Percentiles rank a stretch among this genome's conserved stretches.
Conservation (phyloP, 2,888 invertebrate genomes). For the Epinotia nisella region DNA sequence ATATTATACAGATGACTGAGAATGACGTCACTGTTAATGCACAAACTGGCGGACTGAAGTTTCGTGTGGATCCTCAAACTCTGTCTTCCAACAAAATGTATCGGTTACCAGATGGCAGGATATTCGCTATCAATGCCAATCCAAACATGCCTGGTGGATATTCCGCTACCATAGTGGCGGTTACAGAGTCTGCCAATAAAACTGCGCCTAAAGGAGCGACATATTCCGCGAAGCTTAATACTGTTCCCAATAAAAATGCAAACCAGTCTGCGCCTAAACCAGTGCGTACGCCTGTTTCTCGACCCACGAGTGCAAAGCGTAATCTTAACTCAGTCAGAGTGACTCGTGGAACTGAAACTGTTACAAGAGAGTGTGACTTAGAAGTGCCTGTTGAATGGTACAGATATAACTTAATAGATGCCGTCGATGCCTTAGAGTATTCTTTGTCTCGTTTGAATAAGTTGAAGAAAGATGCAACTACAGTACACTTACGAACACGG, state of each 20-base stretch:
- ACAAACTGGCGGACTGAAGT: slow-evolving; percentile 78
- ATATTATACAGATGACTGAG: slow-evolving; percentile 81
- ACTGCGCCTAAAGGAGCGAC: slow-evolving; percentile 64
- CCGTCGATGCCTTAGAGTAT: slow-evolving; percentile 84
- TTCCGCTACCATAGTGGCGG: slow-evolving; percentile 81
- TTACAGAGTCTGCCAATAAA: slow-evolving; percentile 65
- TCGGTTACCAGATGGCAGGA: slow-evolving; percentile 78
- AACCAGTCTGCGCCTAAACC: slow-evolving; percentile 19
- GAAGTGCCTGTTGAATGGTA: slow-evolving; percentile 84
- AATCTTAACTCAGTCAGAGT: slow-evolving; percentile 46
- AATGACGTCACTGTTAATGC: slow-evolving; percentile 81
- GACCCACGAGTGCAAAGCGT: slow-evolving; percentile 45
- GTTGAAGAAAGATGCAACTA: slow-evolving; percentile 78
- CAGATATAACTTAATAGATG: slow-evolving; percentile 83
- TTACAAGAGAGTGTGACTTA: slow-evolving; percentile 63
- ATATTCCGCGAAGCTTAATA: slow-evolving; percentile 72
- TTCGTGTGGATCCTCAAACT: slow-evolving; percentile 81
- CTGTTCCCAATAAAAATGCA: slow-evolving; percentile 53
- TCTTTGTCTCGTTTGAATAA: slow-evolving; percentile 80
- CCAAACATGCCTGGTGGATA: slow-evolving; percentile 81
- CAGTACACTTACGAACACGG: slow-evolving; percentile 75
- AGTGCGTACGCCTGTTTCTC: slow-evolving; percentile 15
- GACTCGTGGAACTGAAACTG: slow-evolving; percentile 40
- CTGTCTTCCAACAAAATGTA: slow-evolving; percentile 82
- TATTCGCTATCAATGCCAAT: slow-evolving; percentile 80